Conservation (phyloP, 2,113 vertebrate genomes). For the Spea bombifrons region DNA sequence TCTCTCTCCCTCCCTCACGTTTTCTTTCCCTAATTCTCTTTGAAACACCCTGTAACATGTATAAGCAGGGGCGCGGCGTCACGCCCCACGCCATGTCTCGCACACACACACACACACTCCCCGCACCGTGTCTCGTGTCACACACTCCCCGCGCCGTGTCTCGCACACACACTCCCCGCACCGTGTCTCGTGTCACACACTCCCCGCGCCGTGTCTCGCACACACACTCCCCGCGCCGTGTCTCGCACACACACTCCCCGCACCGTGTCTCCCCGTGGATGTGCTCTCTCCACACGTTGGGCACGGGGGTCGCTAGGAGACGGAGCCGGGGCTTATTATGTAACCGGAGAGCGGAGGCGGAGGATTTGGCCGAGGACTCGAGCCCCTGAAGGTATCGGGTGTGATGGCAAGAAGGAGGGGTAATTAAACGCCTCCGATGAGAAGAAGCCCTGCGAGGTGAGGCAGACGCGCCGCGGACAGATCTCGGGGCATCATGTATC, state of each 20-base stretch:
- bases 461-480: background rate
- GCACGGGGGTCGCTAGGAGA: background rate
- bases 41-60: constrained; percentile 29
- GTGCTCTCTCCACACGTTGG: background rate
- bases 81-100: constrained; percentile 16
- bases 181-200: background rate
- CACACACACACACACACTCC: background rate
- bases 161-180: background rate
- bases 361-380: background rate
- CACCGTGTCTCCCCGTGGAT: background rate
- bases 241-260: background rate
- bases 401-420: background rate
- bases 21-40: background rate
- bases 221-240: background rate
- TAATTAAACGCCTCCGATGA: background rate
- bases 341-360: constrained; percentile 1
- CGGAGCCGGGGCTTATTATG: background rate
- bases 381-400: background rate
- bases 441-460: background rate
- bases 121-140: background rate
- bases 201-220: background rate
- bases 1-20: constrained; percentile 4
- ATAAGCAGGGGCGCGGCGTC: constrained; percentile 14
- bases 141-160: background rate
- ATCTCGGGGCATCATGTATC: background rate